Percentiles rank a stretch among this genome's conserved stretches.
Conservation (phyloP, 2,888 invertebrate genomes). For the Sabatieria punctata region DNA sequence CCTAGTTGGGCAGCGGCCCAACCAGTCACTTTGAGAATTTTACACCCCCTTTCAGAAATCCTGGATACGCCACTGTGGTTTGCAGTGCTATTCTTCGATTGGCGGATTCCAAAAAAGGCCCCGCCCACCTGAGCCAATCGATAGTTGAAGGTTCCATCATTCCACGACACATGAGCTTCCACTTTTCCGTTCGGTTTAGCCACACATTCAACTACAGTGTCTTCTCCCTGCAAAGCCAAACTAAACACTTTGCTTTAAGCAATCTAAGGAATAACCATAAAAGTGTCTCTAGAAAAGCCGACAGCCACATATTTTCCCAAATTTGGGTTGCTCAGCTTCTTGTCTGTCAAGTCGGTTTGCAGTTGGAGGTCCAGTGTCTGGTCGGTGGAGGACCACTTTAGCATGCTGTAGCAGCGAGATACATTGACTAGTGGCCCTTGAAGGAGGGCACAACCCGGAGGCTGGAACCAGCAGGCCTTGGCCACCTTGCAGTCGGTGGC, state of each 20-base stretch:
- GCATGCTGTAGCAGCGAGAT: not conserved
- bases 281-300: no score
- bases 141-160: conserved; percentile 4
- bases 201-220: conserved; percentile 2
- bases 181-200: not conserved
- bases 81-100: no score
- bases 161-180: not conserved
- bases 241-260: no score
- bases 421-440: not conserved
- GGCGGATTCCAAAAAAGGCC: no score
- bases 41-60: no score
- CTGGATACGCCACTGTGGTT: no score
- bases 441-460: not conserved
- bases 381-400: no score
- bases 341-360: not conserved
- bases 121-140: not conserved
- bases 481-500: not conserved
- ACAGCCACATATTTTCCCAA: no score
- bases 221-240: conserved; percentile 1
- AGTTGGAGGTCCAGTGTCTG: not conserved
- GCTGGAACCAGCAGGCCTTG: not conserved
- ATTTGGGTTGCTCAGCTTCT: not conserved
- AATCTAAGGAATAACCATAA: no score
- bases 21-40: no score
- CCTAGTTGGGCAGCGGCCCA: no score